These are phyloP conservation scores for Entomobrya multifasciata DNA, from an alignment of 2,888 invertebrate genomes.

Conservation along the genomic window DNA sequence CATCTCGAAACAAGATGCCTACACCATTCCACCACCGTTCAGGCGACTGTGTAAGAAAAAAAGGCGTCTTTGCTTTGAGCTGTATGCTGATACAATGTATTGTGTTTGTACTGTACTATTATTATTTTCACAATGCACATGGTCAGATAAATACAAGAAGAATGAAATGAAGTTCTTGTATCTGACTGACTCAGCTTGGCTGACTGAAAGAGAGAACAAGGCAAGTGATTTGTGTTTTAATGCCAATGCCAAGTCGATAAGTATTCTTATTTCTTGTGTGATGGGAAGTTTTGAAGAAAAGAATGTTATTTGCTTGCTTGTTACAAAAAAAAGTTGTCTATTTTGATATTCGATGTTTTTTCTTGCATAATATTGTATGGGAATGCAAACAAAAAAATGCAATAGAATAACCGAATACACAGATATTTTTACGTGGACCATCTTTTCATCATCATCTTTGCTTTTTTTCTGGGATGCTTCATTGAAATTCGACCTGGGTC, in stretches of 20 bases:
- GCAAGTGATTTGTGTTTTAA: slow-evolving; percentile 71
- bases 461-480: slow-evolving; percentile 12
- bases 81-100: too few species aligned
- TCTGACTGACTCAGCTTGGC: neutral
- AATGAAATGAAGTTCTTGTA: slow-evolving; percentile 33
- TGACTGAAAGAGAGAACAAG: slow-evolving; percentile 22
- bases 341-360: neutral
- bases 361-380: neutral
- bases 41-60: too few species aligned
- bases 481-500: slow-evolving; percentile 61
- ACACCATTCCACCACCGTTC: too few species aligned
- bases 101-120: too few species aligned
- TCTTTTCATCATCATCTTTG: slow-evolving; percentile 23
- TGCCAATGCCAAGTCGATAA: slow-evolving; percentile 65
- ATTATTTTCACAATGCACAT: too few species aligned
- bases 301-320: too few species aligned
- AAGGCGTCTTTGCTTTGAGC: too few species aligned
- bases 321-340: slow-evolving; percentile 24
- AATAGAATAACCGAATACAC: too few species aligned
- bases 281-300: too few species aligned
- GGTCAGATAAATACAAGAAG: slow-evolving; percentile 43
- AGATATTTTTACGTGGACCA: slow-evolving; percentile 38
- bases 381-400: neutral
- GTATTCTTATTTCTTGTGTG: too few species aligned
- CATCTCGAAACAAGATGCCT: slow-evolving; percentile 17